A percentile compares a stretch with the other conserved stretches of the same genome.
Conservation (phyloP, 2,797 vertebrate species). For the Eurystomus glaucurus region DNA sequence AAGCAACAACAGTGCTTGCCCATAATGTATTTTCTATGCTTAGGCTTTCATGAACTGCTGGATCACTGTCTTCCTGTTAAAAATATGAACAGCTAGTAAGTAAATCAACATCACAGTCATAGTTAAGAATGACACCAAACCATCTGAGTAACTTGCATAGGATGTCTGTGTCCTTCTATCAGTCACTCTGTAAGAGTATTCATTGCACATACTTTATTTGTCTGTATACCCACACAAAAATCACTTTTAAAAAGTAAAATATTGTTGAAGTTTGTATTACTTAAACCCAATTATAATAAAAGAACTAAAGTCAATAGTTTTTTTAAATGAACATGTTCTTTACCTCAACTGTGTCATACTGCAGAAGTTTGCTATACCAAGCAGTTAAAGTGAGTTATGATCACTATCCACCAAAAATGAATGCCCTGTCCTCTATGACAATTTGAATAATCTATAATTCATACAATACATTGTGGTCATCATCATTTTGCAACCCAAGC, state of each 20-base stretch:
- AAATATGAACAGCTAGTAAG: background rate
- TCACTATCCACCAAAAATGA: background rate
- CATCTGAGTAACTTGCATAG: background rate
- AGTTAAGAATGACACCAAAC: background rate
- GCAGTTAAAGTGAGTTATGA: background rate
- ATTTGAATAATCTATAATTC: background rate
- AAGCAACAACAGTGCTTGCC: constrained; percentile 97
- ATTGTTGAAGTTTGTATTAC: background rate
- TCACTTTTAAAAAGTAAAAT: background rate
- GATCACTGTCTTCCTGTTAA: constrained; percentile 93
- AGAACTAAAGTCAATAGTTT: background rate
- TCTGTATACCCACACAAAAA: background rate
- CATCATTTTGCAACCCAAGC: background rate
- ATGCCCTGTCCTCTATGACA: background rate
- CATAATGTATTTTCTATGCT: constrained; percentile 96
- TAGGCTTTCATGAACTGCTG: constrained; percentile 94
- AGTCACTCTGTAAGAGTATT: background rate
- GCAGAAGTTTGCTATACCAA: background rate
- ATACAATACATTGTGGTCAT: background rate
- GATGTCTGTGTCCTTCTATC: background rate
- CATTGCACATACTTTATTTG: background rate
- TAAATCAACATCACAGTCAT: background rate
- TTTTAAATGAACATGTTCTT: background rate
- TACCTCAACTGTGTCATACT: background rate
- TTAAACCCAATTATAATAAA: background rate